Conservation (phyloP, 53 echinoderm and acorn worm genomes). For the Echinarachnius parma region DNA sequence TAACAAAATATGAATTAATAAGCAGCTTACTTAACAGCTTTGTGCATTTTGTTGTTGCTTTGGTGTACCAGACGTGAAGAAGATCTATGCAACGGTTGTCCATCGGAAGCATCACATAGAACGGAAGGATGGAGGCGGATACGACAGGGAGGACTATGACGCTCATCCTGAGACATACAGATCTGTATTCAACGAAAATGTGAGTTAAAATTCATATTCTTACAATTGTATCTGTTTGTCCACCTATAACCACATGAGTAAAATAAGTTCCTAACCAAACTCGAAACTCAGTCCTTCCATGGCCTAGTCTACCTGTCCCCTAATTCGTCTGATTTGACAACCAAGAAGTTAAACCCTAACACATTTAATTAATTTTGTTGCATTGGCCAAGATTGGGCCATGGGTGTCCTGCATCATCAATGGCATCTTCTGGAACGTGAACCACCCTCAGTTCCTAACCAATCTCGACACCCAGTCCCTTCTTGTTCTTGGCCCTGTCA, state of each 20-base stretch:
- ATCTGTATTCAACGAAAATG: slow-evolving; percentile 87
- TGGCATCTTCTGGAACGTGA: slow-evolving; percentile 94
- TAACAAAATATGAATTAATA: too few relatives aligned
- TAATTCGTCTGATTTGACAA: too few relatives aligned
- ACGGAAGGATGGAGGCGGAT: slow-evolving; percentile 72
- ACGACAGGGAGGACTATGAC: slow-evolving; percentile 72
- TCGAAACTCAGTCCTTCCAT: too few relatives aligned
- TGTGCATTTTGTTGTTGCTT: too few relatives aligned
- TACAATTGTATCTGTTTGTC: too few relatives aligned
- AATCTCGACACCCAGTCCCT: slow-evolving; percentile 95
- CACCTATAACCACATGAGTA: too few relatives aligned
- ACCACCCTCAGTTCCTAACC: slow-evolving; percentile 87
- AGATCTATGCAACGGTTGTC: slow-evolving; percentile 85
- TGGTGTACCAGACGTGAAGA: slow-evolving; percentile 90
- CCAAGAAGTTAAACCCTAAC: too few relatives aligned
- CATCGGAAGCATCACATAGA: slow-evolving; percentile 83
- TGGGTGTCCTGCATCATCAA: slow-evolving; percentile 97
- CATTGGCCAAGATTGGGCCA: slow-evolving; percentile 79
- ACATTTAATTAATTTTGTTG: too few relatives aligned
- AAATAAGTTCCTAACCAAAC: too few relatives aligned
- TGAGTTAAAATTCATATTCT: too few relatives aligned
- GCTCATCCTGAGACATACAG: slow-evolving; percentile 77
- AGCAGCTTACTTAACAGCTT: too few relatives aligned
- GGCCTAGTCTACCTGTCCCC: too few relatives aligned
- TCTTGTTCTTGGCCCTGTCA: slow-evolving; percentile 67